Base-by-base conservation (phyloP, 1,140 invertebrate genomes). In the Neelides sp. region DNA sequence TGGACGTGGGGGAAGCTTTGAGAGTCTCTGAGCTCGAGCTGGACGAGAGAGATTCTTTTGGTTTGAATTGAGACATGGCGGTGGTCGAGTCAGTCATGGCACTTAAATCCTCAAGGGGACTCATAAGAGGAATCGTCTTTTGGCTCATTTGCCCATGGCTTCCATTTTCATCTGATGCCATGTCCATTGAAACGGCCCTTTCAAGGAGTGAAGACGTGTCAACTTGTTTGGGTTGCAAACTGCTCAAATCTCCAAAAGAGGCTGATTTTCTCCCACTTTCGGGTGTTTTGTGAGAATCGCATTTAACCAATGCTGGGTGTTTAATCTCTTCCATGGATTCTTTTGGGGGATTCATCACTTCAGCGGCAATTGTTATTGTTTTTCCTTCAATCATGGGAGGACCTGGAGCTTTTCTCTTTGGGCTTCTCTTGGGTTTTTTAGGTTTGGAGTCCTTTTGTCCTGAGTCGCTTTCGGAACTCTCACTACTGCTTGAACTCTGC, bases 101-200 rank as follows among this genome's bases (percentile, higher is more conserved):
- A 57, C 64, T 59, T 41, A 63, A 43, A 51, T 62, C 58, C 3
- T 73, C 57, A 20, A 36, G n/a, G 3, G 70, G 69, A 1, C 65
- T 67, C 43, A 68, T 66, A 52, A 72, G 36, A 76, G 0, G 77
- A 75, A 66, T 80, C 80, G 32, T 80, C 78, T 58, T 81, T 80
- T 56, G 70, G 72, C 61, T 53, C 74, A 74, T 50, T 70, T 69
- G 50, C 71, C 71, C 17, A 68, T 65, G 71, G 71, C 62, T 66
- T 66, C 72, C 68, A 62, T 76, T 73, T 72, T 73, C 45, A 34
- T 82, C 79, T 13, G 78, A 78, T 13, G 50, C 64, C 63, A 87
- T 78, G 53, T 87, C 85, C 10, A 87, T 65, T 57, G 83, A 87
- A 61, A 86, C 81, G 0, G 85, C 83, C 53, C 85, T 72, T 67